A percentile compares a stretch with the other conserved stretches of the same genome.
Conservation (phyloP, 2,797 vertebrate species). For the Alectoris magna region DNA sequence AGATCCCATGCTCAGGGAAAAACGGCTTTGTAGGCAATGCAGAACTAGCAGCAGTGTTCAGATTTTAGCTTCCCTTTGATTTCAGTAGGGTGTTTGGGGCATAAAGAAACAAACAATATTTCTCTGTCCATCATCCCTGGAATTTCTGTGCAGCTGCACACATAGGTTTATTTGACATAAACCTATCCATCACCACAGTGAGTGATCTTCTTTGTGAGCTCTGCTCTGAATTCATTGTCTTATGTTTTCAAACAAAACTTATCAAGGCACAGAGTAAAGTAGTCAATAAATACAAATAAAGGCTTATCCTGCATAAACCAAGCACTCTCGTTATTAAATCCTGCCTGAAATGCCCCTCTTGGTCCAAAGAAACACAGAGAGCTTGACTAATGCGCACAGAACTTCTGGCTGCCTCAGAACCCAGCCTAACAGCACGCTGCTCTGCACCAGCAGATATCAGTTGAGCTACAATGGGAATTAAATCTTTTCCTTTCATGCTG, state of each 20-base stretch:
- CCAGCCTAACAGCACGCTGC: not conserved
- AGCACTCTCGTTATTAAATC: not conserved
- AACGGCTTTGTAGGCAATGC: not conserved
- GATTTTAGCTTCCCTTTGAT: not conserved
- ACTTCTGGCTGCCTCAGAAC: not conserved
- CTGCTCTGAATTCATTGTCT: not conserved
- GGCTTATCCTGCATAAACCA: not conserved
- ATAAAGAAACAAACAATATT: not conserved
- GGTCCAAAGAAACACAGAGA: not conserved
- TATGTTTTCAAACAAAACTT: not conserved
- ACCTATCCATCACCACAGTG: not conserved
- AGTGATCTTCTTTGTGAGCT: not conserved
- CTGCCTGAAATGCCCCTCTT: not conserved
- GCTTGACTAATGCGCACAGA: not conserved
- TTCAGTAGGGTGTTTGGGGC: not conserved
- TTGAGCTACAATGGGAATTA: not conserved
- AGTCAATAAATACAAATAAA: not conserved
- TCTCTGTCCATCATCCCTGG: not conserved
- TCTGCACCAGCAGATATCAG: not conserved
- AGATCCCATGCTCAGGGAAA: not conserved
- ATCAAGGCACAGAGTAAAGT: not conserved
- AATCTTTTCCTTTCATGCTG: not conserved
- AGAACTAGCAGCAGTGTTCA: not conserved
- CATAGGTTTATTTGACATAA: not conserved
- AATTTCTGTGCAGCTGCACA: not conserved